Base-by-base conservation (phyloP, 2,113 vertebrate genomes). In the Gracilinanus agilis region DNA sequence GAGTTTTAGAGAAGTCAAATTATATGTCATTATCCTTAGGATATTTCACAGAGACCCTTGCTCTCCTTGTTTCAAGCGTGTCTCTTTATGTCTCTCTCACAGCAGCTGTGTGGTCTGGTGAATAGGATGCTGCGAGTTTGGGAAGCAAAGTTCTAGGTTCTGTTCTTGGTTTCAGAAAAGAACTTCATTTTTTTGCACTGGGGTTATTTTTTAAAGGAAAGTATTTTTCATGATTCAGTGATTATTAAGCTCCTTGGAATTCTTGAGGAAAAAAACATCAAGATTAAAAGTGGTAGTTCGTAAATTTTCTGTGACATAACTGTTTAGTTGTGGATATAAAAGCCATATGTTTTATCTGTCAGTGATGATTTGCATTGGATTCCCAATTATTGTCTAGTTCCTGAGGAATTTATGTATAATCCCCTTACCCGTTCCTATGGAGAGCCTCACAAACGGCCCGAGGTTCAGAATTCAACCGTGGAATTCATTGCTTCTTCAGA, bases 341-440 rank as follows among this genome's bases (percentile, higher is more conserved):
- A 90, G 44, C 89, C 27, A 29, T 90, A 12, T 90, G 49, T 90
- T 75, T 8, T 53, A 49, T 91, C 16, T 94, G 34, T 95, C 94
- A 92, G 83, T 97, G 91, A 95, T 93, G 27, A 54, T 95, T 94
- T 94, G 3, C 90, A 44, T 61, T 94, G 55, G 0, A 44, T 97
- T 94, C 58, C 75, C 92, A 44, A 90, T 95, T 95, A 55, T 97
- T 91, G 2, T 29, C 58, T 96, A 99, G 99, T 99, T 97, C 99
- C 99, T 92, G 99, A 99, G 98, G 99, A 99, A 98, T 99, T 99
- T 94, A 99, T 99, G 99, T 99, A 99, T 97, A 99, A 99, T 96
- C 99, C 99, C 10, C 98, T 99, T 61, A 99, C 99, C 0, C 98
- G 99, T 49, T 99, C 99, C 12, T 99, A 99, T 0, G 99, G 99